These are phyloP conservation scores for Luperina testacea DNA, from an alignment of 2,888 invertebrate genomes.

Conservation along the genomic window DNA sequence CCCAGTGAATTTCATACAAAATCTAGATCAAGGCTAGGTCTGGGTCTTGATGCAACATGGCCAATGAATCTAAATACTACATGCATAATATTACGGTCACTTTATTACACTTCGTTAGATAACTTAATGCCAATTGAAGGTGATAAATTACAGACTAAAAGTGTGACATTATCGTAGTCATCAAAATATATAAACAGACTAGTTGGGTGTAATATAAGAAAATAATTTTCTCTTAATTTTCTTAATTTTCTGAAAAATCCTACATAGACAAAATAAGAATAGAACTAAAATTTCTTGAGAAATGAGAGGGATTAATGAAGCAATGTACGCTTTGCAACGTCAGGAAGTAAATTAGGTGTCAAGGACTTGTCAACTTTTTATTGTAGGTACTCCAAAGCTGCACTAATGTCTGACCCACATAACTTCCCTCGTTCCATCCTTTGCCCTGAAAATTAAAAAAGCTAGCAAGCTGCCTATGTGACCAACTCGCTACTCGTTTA, in stretches of 20 bases:
- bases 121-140: conserved; percentile 51
- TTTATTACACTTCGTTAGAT: conserved; percentile 30
- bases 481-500: neutral
- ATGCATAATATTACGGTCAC: conserved; percentile 41
- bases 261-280: neutral
- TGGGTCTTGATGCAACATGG: conserved; percentile 29
- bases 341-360: neutral
- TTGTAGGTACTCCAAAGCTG: neutral
- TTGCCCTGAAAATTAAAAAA: neutral
- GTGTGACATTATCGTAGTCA: neutral
- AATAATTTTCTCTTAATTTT: neutral
- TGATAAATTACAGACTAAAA: neutral
- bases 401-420: neutral
- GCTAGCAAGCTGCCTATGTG: too few relatives aligned
- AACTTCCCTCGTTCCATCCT: neutral
- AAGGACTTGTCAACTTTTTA: neutral
- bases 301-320: neutral
- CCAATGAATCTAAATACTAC: conserved; percentile 43
- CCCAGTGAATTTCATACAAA: neutral
- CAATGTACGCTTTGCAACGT: neutral
- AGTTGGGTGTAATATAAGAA: neutral
- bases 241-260: neutral
- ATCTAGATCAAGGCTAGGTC: conserved; percentile 52
- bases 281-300: neutral
- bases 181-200: neutral